Base-by-base conservation (phyloP, 2,113 vertebrate species). In the Ascaphus truei region DNA sequence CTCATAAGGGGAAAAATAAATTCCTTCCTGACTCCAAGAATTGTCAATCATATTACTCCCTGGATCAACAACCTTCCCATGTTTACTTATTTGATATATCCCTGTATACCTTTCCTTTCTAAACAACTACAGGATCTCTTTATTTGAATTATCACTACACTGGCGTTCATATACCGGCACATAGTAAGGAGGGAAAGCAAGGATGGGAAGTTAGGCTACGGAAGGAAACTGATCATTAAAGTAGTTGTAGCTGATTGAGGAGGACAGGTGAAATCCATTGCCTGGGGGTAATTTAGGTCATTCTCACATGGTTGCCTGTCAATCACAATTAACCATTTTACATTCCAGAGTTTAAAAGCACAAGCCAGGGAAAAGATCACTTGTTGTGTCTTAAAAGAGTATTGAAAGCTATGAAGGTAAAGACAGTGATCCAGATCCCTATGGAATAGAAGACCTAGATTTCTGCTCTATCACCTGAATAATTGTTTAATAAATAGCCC, bases 261-360 rank as follows among this genome's bases (percentile, higher is more conserved):
- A 33, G 36, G 59, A 47, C 66, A 68, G 66, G 66, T 68, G 66
- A 68, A 68, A 31, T 50, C 43, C 27, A 68, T 68, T 50, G 66
- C 66, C 53, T 36, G 30, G 43, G 18, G 43, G 8, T 20, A 16
- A 47, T 47, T 47, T 47, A 50, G 48, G 66, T 36, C 55, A 58
- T 68, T 47, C 22, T 59, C 34, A 43, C 66, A 68, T 59, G 43
- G 41, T 29, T 33, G 31, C 29, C 26, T 48, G 66, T 68, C 66
- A 68, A 36, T 68, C 66, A 68, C 55, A 68, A 68, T 68, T 68
- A 68, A 50, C 29, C 55, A 59, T 59, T 68, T 68, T 47, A 30
- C 66, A 68, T 68, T 68, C 66, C 66, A 68, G 55, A 68, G 39
- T 20, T 22, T 16, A 47, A 47, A 47, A 4, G 33, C 36, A 37